Base-by-base conservation (phyloP, 1,140 invertebrate species). In the Coptotermes formosanus region DNA sequence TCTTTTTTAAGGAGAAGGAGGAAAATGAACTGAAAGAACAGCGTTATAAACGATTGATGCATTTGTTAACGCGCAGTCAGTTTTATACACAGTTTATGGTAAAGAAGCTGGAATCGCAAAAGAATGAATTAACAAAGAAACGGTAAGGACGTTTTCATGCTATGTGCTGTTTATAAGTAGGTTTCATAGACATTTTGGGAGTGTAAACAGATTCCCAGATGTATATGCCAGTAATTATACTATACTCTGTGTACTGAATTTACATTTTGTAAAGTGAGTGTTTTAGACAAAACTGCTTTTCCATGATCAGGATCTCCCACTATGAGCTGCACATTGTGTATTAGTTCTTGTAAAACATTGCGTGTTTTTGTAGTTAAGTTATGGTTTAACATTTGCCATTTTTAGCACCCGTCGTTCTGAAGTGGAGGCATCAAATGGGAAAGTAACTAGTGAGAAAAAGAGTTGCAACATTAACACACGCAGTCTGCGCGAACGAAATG, bases 11-110 rank as follows among this genome's bases (percentile, higher is more conserved):
- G 25, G 25, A 75, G 14, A 75, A 75, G 64, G 64, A 75, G 30
- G 64, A 75, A 7, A 75, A 75, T 75, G 87, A 89, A 32, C 88
- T 90, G 55, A 75, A 89, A 16, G 89, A 91, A 82, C 87, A 89
- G 64, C 88, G 89, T 52, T 90, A 91, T 75, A 91, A 90, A 86
- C 87, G 88, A 30, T 88, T 91, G 16, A 90, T 90, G 89, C 90
- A 91, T 88, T 89, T 93, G 14, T 86, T 93, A 44, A 89, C 88
- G 11, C 88, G 89, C 82, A 92, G 92, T 83, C 88, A 92, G 88
- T 91, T 92, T 87, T 92, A 91, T 87, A 88, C 91, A 3, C 86
- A 89, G 12, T 90, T 90, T 87, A 88, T 92, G 21, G 45, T 89
- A 23, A 86, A 89, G 25, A 92, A 92, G 87, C 89, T 92, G 85